Evolutionary conservation across 1,140 invertebrate genomes (phyloP).

Genomic region (Trypoxylus dichotomus): DNA sequence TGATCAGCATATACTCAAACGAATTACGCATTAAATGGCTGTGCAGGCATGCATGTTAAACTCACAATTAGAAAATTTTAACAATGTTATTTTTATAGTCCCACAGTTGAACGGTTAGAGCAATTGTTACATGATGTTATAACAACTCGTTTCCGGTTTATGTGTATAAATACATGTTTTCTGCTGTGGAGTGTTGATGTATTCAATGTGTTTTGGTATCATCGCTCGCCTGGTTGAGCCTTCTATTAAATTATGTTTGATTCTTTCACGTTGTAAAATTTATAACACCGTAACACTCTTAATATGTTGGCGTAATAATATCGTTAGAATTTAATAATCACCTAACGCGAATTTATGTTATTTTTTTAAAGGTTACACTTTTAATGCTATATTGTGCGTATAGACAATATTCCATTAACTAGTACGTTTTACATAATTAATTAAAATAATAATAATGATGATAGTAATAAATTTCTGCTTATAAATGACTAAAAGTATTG

Average conservation of each 20-base stretch:
- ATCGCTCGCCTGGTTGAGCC: neutral
- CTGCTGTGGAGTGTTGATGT: slow-evolving; percentile 11
- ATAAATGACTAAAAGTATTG: too few species aligned
- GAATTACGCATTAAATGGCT: neutral
- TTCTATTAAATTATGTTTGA: slow-evolving; percentile 16
- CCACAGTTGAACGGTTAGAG: slow-evolving; percentile 5
- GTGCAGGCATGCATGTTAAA: slow-evolving; percentile 23
- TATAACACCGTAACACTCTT: neutral
- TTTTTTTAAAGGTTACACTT: too few species aligned
- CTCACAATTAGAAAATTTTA: slow-evolving; percentile 27
- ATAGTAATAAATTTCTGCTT: too few species aligned
- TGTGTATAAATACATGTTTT: slow-evolving; percentile 14
- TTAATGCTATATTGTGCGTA: too few species aligned
- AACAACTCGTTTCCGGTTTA: slow-evolving; percentile 23
- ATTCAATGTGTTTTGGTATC: neutral
- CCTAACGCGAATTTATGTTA: neutral
- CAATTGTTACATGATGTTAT: slow-evolving; percentile 20
- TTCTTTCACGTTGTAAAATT: slow-evolving; percentile 3
- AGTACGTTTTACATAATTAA: too few species aligned
- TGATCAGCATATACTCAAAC: neutral
- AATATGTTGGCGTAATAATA: neutral
- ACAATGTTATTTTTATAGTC: slow-evolving; percentile 26
- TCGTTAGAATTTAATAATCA: neutral
- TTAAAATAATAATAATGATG: too few species aligned
- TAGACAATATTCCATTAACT: too few species aligned